Base-by-base conservation (phyloP, 2,797 vertebrate species). In the Ciconia nigra region DNA sequence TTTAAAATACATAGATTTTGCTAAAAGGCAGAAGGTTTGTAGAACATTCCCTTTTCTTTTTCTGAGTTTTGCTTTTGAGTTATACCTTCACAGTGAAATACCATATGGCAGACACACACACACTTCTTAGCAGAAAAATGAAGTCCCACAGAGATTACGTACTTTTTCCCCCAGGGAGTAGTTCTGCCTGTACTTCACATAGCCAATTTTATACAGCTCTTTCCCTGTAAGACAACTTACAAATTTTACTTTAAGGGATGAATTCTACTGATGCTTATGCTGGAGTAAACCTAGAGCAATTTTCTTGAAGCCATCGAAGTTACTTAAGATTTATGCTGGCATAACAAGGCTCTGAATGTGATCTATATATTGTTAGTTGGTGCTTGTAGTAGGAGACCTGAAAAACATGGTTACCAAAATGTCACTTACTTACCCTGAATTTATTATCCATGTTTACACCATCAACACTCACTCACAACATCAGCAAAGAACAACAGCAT, bases 81-180 rank as follows among this genome's bases (percentile, higher is more conserved):
- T 98, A 83, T 87, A 96, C 78, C 87, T 97, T 97, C 91, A 90
- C 84, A 97, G 82, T 96, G 92, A 97, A 98, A 97, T 88, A 86
- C 95, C 97, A 97, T 96, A 96, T 97, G 97, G 97, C 82, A 97
- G 95, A 95, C 86, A 93, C 18, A 51, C 74, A 71, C 83, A 69
- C 29, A 69, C 58, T 93, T 90, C 71, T 96, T 90, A 94, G 79
- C 71, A 96, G 95, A 95, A 84, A 96, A 96, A 97, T 96, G 89
- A 97, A 97, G 93, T 95, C 79, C 95, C 96, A 90, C 83, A 69
- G 91, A 96, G 91, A 97, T 89, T 91, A 73, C 93, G 91, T 82
- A 92, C 73, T 91, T 92, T 82, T 90, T 52, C 61, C 87, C 72
- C 69, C 26, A 69, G 74, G 82, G 93, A 96, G 79, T 39, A 90